phyloP scores from a whole-genome alignment of 2,113 vertebrate genomes.

The Halichoerus grypus region DNA sequence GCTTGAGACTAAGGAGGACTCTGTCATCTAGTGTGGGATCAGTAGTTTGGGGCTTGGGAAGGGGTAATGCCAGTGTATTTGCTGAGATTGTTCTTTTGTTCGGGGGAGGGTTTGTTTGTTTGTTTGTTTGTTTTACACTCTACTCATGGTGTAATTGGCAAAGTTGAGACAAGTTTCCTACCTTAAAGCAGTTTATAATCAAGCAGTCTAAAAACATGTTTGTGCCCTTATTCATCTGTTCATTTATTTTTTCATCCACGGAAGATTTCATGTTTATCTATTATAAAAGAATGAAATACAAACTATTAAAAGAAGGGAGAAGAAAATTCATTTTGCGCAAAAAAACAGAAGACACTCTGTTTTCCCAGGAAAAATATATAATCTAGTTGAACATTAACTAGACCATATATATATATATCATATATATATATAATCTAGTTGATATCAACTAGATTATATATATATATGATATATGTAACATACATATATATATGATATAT shows the following conservation, averaged over 20 bases:
- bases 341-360: background rate
- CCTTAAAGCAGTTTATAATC: background rate
- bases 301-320: background rate
- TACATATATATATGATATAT: too few species aligned
- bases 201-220: background rate
- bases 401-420: too few species aligned
- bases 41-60: background rate
- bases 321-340: background rate
- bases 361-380: background rate
- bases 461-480: too few species aligned
- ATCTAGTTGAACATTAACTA: background rate
- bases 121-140: background rate
- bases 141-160: background rate
- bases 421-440: too few species aligned
- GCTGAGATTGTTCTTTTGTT: background rate
- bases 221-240: background rate
- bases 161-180: background rate
- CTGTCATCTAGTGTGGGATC: background rate
- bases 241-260: constrained; percentile 53
- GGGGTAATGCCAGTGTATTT: background rate
- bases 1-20: background rate
- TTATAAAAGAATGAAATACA: background rate
- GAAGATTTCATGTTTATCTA: background rate
- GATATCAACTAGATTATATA: background rate
- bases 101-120: background rate